Evolutionary conservation across 2,888 invertebrate genomes (phyloP).

Genomic region (Epirrita christyi): DNA sequence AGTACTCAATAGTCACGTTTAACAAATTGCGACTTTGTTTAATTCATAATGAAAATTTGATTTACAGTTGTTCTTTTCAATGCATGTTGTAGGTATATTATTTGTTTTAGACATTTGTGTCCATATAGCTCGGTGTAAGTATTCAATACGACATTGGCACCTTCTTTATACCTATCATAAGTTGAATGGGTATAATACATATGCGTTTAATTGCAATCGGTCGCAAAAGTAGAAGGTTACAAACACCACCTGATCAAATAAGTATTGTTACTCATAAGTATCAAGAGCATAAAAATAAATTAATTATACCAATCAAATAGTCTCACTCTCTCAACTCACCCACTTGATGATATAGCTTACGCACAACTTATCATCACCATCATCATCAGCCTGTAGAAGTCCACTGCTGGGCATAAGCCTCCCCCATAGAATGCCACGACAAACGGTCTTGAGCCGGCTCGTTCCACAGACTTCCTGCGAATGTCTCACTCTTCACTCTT

Average conservation of each 20-base stretch:
- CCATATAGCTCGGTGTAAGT: background rate
- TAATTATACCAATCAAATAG: background rate
- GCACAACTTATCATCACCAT: too few relatives aligned
- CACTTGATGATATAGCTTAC: conserved; percentile 3
- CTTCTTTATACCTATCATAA: background rate
- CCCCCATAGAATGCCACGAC: too few relatives aligned
- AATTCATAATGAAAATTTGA: background rate
- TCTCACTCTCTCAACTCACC: too few relatives aligned
- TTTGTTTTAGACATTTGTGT: background rate
- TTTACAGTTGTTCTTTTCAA: background rate
- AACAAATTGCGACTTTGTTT: background rate
- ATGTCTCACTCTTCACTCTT: too few relatives aligned
- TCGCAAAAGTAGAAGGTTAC: conserved; percentile 11
- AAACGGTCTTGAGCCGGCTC: too few relatives aligned
- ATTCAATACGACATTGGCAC: conserved; percentile 1
- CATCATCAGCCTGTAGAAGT: too few relatives aligned
- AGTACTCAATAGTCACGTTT: conserved; percentile 11
- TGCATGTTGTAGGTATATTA: background rate
- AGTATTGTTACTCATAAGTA: conserved; percentile 2
- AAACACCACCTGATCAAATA: conserved; percentile 10
- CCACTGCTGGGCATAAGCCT: too few relatives aligned
- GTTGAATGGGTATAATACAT: background rate
- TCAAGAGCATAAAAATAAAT: background rate
- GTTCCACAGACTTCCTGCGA: too few relatives aligned
- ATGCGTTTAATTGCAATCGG: background rate